These are phyloP conservation scores for Idaea biselata DNA, from an alignment of 2,888 invertebrate species.

Conservation along the genomic window DNA sequence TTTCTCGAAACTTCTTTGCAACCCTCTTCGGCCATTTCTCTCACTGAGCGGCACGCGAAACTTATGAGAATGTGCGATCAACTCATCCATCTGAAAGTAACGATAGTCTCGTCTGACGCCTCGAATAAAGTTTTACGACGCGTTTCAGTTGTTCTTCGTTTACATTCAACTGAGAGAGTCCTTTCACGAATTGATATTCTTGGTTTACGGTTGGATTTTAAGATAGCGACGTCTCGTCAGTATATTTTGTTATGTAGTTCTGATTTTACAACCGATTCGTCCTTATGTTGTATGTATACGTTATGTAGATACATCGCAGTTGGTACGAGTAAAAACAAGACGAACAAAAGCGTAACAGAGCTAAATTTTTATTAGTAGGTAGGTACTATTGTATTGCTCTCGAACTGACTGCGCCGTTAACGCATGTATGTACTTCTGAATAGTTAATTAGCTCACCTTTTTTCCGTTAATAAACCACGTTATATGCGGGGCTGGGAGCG, in stretches of 20 bases:
- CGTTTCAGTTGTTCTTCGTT: constrained; percentile 23
- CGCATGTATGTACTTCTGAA: constrained; percentile 4
- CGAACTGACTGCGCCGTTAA: not conserved
- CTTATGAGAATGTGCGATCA: constrained; percentile 70
- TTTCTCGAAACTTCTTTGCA: constrained; percentile 46
- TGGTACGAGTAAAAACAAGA: not conserved
- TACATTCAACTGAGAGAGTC: constrained; percentile 8
- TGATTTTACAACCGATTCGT: not conserved
- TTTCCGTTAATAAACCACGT: constrained; percentile 89
- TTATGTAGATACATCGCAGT: not conserved
- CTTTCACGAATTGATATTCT: not conserved
- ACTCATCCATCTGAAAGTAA: constrained; percentile 62
- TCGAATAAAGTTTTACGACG: constrained; percentile 18
- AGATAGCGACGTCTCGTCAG: not conserved
- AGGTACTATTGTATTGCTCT: not conserved
- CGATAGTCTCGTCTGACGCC: constrained; percentile 6
- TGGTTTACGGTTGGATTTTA: not conserved
- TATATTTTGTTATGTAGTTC: not conserved
- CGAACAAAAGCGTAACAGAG: not conserved
- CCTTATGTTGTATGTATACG: not conserved
- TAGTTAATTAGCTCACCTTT: constrained; percentile 73
- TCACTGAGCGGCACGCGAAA: constrained; percentile 65
- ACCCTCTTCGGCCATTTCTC: constrained; percentile 54
- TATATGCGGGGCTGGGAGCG: constrained; percentile 86
- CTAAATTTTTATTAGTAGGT: too few relatives aligned